Base-by-base conservation (phyloP, 2,113 vertebrate species). In the Grantiella picta region DNA sequence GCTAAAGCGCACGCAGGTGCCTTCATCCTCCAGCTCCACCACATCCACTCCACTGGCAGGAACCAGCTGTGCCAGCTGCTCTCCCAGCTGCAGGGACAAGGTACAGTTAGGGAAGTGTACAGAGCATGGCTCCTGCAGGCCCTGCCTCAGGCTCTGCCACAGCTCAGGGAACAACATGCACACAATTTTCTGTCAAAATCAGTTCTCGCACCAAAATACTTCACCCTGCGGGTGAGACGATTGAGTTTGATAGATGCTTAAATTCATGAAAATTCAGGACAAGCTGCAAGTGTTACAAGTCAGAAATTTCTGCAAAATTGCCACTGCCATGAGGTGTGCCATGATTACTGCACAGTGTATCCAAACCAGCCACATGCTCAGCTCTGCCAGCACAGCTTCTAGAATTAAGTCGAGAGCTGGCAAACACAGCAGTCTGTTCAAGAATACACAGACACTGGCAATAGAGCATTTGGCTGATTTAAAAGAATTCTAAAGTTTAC, bases 11-110 rank as follows among this genome's bases (percentile, higher is more conserved):
- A 99, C 87, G 53, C 99, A 99, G 0, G 96, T 97, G 44, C 99
- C 99, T 77, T 99, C 99, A 2, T 98, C 98, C 78, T 99, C 99
- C 71, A 99, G 97, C 33, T 99, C 99, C 40, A 99, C 98, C 85
- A 99, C 97, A 10, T 99, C 99, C 1, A 99, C 98, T 3, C 99
- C 99, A 3, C 99, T 98, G 36, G 95, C 82, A 17, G 99, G 99
- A 73, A 99, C 98, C 93, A 98, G 94, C 95, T 97, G 98, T 5
- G 98, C 98, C 91, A 99, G 72, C 96, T 98, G 98, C 47, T 99
- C 98, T 65, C 99, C 99, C 25, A 99, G 97, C 99, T 99, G 96
- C 47, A 82, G 87, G 80, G 54, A 90, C 13, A 92, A 35, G 53
- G 45, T 17, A 79, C 77, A 52, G 68, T 91, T 36, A 76, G 52